Evolutionary conservation across 2,888 invertebrate genomes (phyloP).

Genomic region (Dicranocentrus wangi): DNA sequence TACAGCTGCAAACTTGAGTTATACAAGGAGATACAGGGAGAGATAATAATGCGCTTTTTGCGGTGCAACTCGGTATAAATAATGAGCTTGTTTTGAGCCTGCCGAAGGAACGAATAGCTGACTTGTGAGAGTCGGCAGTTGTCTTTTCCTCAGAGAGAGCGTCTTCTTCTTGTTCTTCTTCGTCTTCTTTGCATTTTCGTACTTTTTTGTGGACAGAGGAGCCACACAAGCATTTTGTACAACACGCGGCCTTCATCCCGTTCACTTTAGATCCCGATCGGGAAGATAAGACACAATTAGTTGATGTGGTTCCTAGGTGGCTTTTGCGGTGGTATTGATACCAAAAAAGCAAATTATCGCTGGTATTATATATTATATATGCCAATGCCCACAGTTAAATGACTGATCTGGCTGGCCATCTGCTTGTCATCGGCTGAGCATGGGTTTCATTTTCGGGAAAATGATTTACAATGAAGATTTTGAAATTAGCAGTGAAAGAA

Average conservation of each 20-base stretch:
- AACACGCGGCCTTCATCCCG: background rate
- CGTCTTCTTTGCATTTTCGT: background rate
- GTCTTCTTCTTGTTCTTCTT: too few relatives aligned
- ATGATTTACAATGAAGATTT: constrained; percentile 7
- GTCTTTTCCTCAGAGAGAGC: too few relatives aligned
- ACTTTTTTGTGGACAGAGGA: background rate
- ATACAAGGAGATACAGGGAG: too few relatives aligned
- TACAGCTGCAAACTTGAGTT: constrained; percentile 6
- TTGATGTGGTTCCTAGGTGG: too few relatives aligned
- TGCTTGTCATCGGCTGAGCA: background rate
- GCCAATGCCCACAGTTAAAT: background rate
- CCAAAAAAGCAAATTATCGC: background rate
- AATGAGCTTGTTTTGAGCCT: constrained; percentile 20
- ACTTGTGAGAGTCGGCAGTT: background rate
- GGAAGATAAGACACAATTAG: too few relatives aligned
- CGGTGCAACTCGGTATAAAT: constrained; percentile 1
- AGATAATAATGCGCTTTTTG: background rate
- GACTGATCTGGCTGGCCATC: constrained; percentile 2
- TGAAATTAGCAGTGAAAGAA: background rate
- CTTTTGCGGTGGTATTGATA: background rate
- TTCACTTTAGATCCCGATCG: too few relatives aligned
- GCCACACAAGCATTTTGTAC: background rate
- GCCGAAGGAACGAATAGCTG: background rate
- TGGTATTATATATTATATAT: too few relatives aligned
- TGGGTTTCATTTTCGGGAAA: background rate